phyloP scores from a whole-genome alignment of 2,113 vertebrate species.

The Laticauda laticaudata region DNA sequence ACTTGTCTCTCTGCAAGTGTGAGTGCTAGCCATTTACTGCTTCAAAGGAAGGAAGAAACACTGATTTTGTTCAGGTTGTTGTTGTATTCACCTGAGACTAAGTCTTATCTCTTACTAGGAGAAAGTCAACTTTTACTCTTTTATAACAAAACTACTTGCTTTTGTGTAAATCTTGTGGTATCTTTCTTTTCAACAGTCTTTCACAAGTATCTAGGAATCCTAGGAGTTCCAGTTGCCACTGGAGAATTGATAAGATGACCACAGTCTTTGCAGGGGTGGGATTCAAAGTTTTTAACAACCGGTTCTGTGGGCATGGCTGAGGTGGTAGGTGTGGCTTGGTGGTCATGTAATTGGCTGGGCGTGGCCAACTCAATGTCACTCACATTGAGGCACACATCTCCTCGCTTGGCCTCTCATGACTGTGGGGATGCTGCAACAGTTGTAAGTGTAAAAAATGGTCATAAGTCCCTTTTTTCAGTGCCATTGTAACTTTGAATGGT shows the following conservation, averaged over 20 bases:
- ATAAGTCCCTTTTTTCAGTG: too few relatives aligned
- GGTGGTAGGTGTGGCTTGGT: too few relatives aligned
- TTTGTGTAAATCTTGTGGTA: background rate
- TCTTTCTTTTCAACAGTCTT: background rate
- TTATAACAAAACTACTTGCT: background rate
- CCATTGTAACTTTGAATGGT: too few relatives aligned
- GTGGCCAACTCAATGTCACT: too few relatives aligned
- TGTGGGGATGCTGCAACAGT: too few relatives aligned
- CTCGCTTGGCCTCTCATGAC: too few relatives aligned
- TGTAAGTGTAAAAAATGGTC: too few relatives aligned
- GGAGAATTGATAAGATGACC: background rate
- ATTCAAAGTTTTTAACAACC: too few relatives aligned
- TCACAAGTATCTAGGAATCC: background rate
- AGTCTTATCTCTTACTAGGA: background rate
- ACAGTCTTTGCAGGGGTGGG: background rate
- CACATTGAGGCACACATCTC: too few relatives aligned
- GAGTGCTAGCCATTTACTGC: background rate
- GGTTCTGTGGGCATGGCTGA: too few relatives aligned
- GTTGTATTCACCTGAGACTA: background rate
- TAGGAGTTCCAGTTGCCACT: background rate
- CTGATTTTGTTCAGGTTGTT: background rate
- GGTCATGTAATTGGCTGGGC: too few relatives aligned
- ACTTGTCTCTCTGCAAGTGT: background rate
- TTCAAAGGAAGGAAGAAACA: background rate
- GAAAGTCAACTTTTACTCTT: background rate